Conservation (phyloP, 2,888 invertebrate genomes). For the Mesoligia furuncula region DNA sequence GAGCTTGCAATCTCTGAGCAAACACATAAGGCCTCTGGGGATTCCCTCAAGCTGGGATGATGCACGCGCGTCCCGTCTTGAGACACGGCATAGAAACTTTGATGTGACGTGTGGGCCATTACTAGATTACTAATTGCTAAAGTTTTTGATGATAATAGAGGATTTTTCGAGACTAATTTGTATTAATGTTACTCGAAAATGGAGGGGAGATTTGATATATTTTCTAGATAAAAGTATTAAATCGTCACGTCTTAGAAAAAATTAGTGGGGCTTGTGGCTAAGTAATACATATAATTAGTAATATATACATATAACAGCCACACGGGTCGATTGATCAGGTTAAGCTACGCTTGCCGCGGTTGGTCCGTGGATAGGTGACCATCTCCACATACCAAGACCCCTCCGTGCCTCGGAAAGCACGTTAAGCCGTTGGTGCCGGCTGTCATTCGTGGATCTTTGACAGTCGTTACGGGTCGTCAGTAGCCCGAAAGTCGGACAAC, state of each 20-base stretch:
- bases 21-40: slow-evolving; percentile 77
- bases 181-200: slow-evolving; percentile 7
- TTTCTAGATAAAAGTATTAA: neutral
- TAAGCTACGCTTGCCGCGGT: too few relatives aligned
- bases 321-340: too few relatives aligned
- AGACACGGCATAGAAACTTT: slow-evolving; percentile 66
- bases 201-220: neutral
- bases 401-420: too few relatives aligned
- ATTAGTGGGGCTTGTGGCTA: too few relatives aligned
- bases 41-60: slow-evolving; percentile 67
- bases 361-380: too few relatives aligned
- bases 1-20: slow-evolving; percentile 78
- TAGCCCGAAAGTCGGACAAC: too few relatives aligned
- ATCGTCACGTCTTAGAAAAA: neutral
- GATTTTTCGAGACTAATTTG: slow-evolving; percentile 37
- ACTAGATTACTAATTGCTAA: slow-evolving; percentile 57
- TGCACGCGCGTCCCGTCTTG: slow-evolving; percentile 68
- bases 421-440: too few relatives aligned
- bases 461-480: too few relatives aligned
- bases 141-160: slow-evolving; percentile 36
- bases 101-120: slow-evolving; percentile 66
- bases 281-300: too few relatives aligned
- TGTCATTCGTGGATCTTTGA: too few relatives aligned
- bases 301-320: too few relatives aligned
- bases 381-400: too few relatives aligned